Evolutionary conservation across 2,113 vertebrate species (phyloP).

Genomic region (Lophotis ruficrista): DNA sequence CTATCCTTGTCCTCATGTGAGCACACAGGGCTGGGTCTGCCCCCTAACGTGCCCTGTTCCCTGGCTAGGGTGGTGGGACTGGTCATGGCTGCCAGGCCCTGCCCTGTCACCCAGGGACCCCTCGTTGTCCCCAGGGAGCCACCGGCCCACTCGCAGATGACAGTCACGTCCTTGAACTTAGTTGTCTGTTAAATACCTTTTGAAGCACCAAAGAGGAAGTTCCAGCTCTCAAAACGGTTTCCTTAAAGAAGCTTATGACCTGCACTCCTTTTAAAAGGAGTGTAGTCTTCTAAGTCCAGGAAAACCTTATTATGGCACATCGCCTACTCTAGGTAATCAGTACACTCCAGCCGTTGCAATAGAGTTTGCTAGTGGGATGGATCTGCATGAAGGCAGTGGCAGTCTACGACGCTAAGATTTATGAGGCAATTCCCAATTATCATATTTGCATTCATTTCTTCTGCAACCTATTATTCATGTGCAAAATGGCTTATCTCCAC

Average conservation of each 20-base stretch:
- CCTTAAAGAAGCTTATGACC: neutral
- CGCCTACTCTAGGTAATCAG: neutral
- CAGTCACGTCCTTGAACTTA: neutral
- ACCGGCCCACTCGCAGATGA: neutral
- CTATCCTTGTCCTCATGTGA: neutral
- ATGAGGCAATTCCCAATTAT: neutral
- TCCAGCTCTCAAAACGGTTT: neutral
- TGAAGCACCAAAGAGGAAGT: neutral
- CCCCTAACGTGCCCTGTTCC: neutral
- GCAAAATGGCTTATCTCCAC: neutral
- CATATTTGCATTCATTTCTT: neutral
- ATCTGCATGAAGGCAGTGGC: neutral
- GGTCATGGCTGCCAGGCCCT: neutral
- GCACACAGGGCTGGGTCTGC: fast-evolving
- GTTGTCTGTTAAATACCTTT: neutral
- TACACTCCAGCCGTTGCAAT: neutral
- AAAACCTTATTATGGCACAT: neutral
- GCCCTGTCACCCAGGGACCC: fast-evolving
- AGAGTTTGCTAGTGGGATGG: neutral
- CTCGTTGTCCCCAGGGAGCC: neutral
- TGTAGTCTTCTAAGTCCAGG: neutral
- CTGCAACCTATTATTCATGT: neutral
- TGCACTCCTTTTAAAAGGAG: neutral
- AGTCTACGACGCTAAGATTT: neutral
- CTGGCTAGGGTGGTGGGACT: neutral